phyloP scores from a whole-genome alignment of 2,888 invertebrate species.

The Maniola hyperantus region DNA sequence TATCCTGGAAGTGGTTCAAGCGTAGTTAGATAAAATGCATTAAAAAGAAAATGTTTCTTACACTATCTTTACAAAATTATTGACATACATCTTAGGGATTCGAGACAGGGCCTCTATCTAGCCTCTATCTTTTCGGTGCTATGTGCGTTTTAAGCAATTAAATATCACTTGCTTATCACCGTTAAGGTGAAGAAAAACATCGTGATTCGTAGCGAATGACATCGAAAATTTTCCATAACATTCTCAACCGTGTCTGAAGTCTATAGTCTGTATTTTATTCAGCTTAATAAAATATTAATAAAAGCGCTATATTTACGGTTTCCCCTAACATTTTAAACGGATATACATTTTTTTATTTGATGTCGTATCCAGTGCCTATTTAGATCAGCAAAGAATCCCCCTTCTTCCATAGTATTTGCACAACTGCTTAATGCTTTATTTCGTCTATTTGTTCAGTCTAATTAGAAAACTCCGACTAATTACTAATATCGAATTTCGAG shows the following conservation, averaged over 20 bases:
- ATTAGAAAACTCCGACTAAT: conserved; percentile 80
- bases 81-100: no score
- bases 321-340: not conserved
- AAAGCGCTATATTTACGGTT: not conserved
- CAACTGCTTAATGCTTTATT: conserved; percentile 81
- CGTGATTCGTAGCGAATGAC: no score
- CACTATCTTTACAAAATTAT: no score
- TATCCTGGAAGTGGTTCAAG: conserved; percentile 42
- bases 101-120: no score
- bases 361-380: conserved; percentile 29
- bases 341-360: not conserved
- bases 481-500: conserved; percentile 70
- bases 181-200: no score
- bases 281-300: not conserved
- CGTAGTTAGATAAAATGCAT: conserved; percentile 1
- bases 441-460: conserved; percentile 78
- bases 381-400: conserved; percentile 46
- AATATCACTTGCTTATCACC: no score
- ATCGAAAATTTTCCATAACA: no score
- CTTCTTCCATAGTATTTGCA: conserved; percentile 73
- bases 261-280: no score
- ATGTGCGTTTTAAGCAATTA: no score
- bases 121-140: no score
- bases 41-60: no score
- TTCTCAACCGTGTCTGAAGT: no score